Evolutionary conservation across 2,888 invertebrate species (phyloP), one percentile per base, ranked within the genome.

Genomic region (Pseudococcus jackbeardsleyi): DNA sequence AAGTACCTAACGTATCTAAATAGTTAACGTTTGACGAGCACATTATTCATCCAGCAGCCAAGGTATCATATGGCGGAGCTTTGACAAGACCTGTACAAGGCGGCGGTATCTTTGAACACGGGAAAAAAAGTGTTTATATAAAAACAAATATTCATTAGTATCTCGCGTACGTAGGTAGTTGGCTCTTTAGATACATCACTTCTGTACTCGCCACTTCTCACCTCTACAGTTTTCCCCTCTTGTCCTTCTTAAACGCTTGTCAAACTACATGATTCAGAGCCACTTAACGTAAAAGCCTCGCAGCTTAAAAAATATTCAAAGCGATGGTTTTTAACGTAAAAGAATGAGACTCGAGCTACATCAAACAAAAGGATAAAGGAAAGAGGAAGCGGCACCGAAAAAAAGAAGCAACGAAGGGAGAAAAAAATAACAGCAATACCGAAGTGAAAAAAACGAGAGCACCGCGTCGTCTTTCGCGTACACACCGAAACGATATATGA

Each of bases 281-380:
- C 85, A 85, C 85, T 85, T 85, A 85, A 39, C 85, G 85, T 85
- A 85, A 85, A 85, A 85, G 85, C 85, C 59, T 85, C 50, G 48
- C 22, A 85, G 85, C 33, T 85, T 59, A 39, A 85, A 50, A 85
- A 85, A 85, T 59, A 85, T 85, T 85, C 85, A 85, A 85, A 85
- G 85, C 39, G 85, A 85, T 33, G 85, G 85, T 85, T 85, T 64
- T 33, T 39, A 85, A 59, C 64, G 85, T 85, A 39, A 85, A 85
- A 85, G 85, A 85, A 85, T 85, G 85, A 84, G 64, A 77, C 77
- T 77, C 39, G 64, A 59, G 39, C 26, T 48, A 85, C 59, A 59
- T 85, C 85, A 85, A 85, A 85, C 85, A 85, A 59, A 85, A 46
- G 50, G 26, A 50, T 50, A 50, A 85, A 85, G 46, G 50, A 50